Percentiles rank a stretch among this genome's conserved stretches.
Evolutionary conservation across 2,113 vertebrate species (phyloP).

Genomic region (Callospermophilus lateralis): DNA sequence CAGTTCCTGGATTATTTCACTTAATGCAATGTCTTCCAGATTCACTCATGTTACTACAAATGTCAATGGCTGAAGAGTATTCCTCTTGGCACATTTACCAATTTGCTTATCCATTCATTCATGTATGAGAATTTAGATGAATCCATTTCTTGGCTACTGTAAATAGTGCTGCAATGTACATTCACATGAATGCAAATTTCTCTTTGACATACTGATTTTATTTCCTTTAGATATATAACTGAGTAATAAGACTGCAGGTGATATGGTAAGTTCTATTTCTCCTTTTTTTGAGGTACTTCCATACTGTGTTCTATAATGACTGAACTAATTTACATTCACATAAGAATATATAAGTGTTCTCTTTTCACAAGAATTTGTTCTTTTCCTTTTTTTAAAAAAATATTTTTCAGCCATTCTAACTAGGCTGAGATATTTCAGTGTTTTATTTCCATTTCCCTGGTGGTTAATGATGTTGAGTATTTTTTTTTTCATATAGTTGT

Average conservation of each 20-base stretch:
- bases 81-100: too few relatives aligned
- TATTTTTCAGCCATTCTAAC: background rate
- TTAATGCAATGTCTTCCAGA: background rate
- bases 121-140: background rate
- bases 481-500: background rate
- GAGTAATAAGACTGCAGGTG: background rate
- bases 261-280: too few relatives aligned
- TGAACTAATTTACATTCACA: background rate
- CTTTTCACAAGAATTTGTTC: background rate
- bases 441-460: background rate
- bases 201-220: background rate
- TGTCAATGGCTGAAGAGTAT: background rate
- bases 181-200: too few relatives aligned
- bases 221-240: background rate
- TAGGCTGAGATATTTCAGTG: background rate
- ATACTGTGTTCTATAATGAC: background rate
- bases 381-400: background rate
- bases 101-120: background rate
- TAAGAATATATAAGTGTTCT: background rate
- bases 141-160: background rate
- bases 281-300: background rate
- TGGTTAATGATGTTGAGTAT: background rate
- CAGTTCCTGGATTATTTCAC: background rate
- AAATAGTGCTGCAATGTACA: background rate
- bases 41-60: background rate